A percentile compares a stretch with the other conserved stretches of the same genome.
Evolutionary conservation across 2,888 invertebrate species (phyloP).

Genomic region (Crepidodera aurea): DNA sequence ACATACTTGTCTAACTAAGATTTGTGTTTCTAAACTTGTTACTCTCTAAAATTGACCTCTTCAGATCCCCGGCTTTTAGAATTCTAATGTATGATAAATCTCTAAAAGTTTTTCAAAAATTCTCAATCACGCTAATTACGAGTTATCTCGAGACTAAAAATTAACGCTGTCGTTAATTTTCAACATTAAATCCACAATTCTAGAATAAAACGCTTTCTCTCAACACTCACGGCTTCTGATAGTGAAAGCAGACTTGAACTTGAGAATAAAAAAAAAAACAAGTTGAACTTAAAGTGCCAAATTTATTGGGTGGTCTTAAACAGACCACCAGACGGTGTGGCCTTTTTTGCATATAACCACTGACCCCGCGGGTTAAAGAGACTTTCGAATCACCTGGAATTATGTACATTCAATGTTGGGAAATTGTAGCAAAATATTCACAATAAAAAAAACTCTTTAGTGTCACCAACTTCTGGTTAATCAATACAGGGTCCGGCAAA

Average conservation of each 20-base stretch:
- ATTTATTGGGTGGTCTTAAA: constrained; percentile 9
- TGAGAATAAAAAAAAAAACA: neutral
- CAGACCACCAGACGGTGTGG: neutral
- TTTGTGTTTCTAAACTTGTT: no score
- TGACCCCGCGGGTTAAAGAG: neutral
- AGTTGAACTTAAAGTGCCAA: constrained; percentile 2
- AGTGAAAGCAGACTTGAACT: constrained; percentile 6
- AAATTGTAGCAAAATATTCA: no score
- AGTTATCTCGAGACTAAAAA: neutral
- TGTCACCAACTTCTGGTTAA: no score
- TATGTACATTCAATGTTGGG: neutral
- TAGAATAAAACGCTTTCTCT: constrained; percentile 17
- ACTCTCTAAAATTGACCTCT: no score
- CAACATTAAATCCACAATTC: constrained; percentile 1
- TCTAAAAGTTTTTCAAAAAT: no score
- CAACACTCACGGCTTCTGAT: constrained; percentile 3
- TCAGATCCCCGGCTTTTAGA: no score
- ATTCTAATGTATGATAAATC: no score
- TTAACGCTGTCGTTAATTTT: constrained; percentile 9
- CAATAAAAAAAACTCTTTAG: no score
- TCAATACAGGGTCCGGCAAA: no score
- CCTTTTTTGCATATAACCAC: neutral
- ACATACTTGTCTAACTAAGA: no score
- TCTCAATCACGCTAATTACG: no score
- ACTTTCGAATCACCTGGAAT: neutral